A percentile compares a stretch with the other conserved stretches of the same genome.
Conservation (phyloP, 1,140 invertebrate species). For the Euwallacea fornicatus region DNA sequence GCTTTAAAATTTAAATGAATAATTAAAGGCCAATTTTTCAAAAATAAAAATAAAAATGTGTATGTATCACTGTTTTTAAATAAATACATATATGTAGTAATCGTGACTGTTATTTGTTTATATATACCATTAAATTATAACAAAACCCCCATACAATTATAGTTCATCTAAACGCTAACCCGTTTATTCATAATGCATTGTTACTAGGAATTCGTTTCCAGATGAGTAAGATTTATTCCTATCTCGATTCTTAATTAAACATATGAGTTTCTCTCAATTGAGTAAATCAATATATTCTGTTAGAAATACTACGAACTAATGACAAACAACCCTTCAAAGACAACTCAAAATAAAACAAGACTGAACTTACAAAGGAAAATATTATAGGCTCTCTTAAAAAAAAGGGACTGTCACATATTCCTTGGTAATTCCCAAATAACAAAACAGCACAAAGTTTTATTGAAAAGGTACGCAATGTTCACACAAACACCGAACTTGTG, state of each 20-base stretch:
- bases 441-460: not conserved
- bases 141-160: not conserved
- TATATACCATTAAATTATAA: not conserved
- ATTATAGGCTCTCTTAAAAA: not conserved
- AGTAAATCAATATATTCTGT: too few relatives aligned
- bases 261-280: too few relatives aligned
- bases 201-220: too few relatives aligned
- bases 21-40: not conserved
- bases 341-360: not conserved
- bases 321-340: not conserved
- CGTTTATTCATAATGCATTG: too few relatives aligned
- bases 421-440: not conserved
- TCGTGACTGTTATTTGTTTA: not conserved
- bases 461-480: not conserved
- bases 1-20: not conserved
- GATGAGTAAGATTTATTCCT: too few relatives aligned
- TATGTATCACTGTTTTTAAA: not conserved
- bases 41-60: not conserved
- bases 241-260: too few relatives aligned
- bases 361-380: constrained; percentile 1
- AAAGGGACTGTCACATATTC: not conserved
- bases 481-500: not conserved
- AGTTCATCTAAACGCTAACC: not conserved
- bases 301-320: not conserved
- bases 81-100: not conserved